Evolutionary conservation across 1,140 invertebrate genomes (phyloP), one percentile per base, ranked within the genome.

Genomic region (Drosophila sucinea): DNA sequence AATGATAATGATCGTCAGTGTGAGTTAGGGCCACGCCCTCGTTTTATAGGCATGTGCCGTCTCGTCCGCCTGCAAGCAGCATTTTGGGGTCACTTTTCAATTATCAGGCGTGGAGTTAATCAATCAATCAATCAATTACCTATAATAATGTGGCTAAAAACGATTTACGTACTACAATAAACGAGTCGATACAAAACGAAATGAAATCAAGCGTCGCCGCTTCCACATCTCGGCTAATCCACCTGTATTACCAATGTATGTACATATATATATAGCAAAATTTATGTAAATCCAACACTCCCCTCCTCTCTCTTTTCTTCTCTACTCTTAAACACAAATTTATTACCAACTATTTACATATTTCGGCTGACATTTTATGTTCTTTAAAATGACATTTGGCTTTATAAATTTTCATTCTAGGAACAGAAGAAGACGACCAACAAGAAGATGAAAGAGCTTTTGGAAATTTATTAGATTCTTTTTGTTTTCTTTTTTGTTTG

Each of bases 281-380:
- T 17, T 17, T 17, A 17, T 17, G 17, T 17, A 17, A 2, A 7
- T n/a, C n/a, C 3, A n/a, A 3, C n/a, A 4, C 4, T 44, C 4
- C 1, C 41, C 4, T 4, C n/a, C 17, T 44, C n/a, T 44, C 17
- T 44, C 3, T 1, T n/a, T 17, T 1, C 5, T 6, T 44, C 8
- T 38, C 35, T 33, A 3, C 33, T 6, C 33, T 6, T 7, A 7
- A 35, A 11, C 17, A 17, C 17, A 47, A 58, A 58, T 38, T 58
- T 58, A 58, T 58, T 10, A 32, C 23, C 56, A 58, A 35, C 32
- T 25, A 58, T 58, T 58, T 58, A 58, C 56, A 58, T 58, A 58
- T 58, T 58, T 58, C 4, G 56, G 0, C 2, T 58, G 56, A 35
- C 56, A 58, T 58, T 58, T 58, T 58, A 58, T 58, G 56, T 35